phyloP scores from a whole-genome alignment of 1,140 invertebrate genomes.

The Octopus sinensis region DNA sequence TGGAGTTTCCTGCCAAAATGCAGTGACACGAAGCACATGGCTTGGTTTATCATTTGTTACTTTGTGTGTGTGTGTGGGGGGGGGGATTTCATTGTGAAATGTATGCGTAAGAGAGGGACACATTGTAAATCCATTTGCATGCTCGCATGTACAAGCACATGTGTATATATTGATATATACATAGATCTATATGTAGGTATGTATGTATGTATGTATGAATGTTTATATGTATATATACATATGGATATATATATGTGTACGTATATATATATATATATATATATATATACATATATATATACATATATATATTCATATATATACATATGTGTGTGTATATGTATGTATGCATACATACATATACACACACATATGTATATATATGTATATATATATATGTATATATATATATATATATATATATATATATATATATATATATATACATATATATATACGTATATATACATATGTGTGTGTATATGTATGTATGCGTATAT shows the following conservation, averaged over 20 bases:
- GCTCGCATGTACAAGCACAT: not conserved
- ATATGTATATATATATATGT: not conserved
- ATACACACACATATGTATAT: not conserved
- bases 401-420: constrained; percentile 5
- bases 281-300: constrained; percentile 2
- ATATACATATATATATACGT: not conserved
- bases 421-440: constrained; percentile 5
- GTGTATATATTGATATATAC: not conserved
- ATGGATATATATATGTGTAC: not conserved
- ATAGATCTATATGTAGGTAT: not conserved
- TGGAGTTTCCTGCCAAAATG: no score
- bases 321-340: not conserved
- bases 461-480: not conserved
- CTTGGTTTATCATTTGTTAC: no score
- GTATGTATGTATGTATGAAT: not conserved
- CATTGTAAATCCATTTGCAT: not conserved
- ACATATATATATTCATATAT: not conserved
- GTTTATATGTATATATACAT: not conserved
- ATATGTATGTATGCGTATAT: not conserved
- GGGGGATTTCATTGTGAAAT: no score
- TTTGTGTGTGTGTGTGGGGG: not conserved
- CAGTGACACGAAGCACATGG: no score
- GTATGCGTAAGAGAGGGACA: no score
- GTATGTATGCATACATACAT: not conserved
- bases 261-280: not conserved